Conservation (phyloP, 1,140 invertebrate genomes). For the Callitettix versicolor region DNA sequence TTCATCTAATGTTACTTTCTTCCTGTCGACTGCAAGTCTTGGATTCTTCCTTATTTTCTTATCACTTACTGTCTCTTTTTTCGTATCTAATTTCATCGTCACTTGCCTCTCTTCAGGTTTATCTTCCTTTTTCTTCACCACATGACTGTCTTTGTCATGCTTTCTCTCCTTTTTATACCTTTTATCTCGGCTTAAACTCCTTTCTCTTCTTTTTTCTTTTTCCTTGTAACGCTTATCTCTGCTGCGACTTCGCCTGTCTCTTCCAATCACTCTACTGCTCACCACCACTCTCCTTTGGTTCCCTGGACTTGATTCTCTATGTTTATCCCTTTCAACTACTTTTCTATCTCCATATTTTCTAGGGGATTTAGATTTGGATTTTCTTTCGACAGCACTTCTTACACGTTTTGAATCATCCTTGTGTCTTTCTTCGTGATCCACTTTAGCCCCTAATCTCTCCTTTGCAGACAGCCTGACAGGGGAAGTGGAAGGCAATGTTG, state of each 20-base stretch:
- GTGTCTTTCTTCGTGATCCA: slow-evolving; percentile 21
- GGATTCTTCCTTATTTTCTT: slow-evolving; percentile 18
- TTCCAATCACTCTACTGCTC: slow-evolving; percentile 8
- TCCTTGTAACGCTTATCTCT: neutral
- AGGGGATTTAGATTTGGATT: slow-evolving; percentile 17
- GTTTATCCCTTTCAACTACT: slow-evolving; percentile 12
- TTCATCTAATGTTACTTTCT: slow-evolving; percentile 15
- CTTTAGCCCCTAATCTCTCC: slow-evolving; percentile 27
- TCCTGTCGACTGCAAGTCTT: slow-evolving; percentile 11
- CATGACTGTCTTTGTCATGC: slow-evolving; percentile 1
- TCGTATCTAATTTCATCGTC: slow-evolving; percentile 6
- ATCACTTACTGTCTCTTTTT: slow-evolving; percentile 12
- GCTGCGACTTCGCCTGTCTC: neutral
- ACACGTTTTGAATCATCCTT: slow-evolving; percentile 6
- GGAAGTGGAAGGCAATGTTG: slow-evolving; percentile 2
- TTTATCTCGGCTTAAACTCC: slow-evolving; percentile 13
- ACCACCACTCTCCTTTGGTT: slow-evolving; percentile 9
- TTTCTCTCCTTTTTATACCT: slow-evolving; percentile 3
- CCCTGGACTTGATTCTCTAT: slow-evolving; percentile 7
- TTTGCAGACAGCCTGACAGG: slow-evolving; percentile 25
- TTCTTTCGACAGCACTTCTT: slow-evolving; percentile 16
- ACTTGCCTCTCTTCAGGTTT: slow-evolving; percentile 7
- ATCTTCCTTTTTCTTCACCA: slow-evolving; percentile 7
- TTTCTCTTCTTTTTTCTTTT: slow-evolving; percentile 12
- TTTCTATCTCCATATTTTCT: slow-evolving; percentile 11